Base-by-base conservation (phyloP, 2,888 invertebrate genomes). In the Drosophila pegasa region DNA sequence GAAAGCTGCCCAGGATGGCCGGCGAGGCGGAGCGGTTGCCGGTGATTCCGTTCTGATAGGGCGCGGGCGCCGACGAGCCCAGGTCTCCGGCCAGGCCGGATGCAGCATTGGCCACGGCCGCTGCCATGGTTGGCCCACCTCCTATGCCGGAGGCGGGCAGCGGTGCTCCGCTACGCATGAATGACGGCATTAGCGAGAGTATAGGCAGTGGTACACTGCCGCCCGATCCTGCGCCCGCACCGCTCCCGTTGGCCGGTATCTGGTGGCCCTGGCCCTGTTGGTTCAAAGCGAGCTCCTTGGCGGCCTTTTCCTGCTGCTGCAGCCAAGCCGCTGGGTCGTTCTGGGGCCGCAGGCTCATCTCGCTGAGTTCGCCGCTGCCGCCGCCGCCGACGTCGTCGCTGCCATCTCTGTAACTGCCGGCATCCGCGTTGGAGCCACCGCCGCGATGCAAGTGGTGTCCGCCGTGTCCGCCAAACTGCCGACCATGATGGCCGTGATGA, bases 161-260 rank as follows among this genome's bases (percentile, higher is more conserved):
- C 20, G 90, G 89, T 16, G 90, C 90, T 50, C 92, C 91, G 55
- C 81, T 82, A 69, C 91, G 91, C 92, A 96, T 96, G 93, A 97
- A 96, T 87, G 95, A 94, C 87, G 96, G 96, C 93, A 96, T 94
- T 83, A 96, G 94, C 85, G 95, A 94, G 88, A 95, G 94, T 92
- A 94, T 95, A 88, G 95, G 95, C 90, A 94, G 94, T 72, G 94
- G 94, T 80, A 94, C 94, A 71, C 94, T 78, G 70, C 89, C 79
- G 6, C 86, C 89, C 12, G 82, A 48, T 20, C 70, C 80, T 25
- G 88, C 74, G 14, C 84, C 82, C 22, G 52, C 62, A 48, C 63
- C 37, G 52, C 57, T 52, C 16, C 69, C 75, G 33, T 78, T 75
- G 41, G 65, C 71, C 50, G 61, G 67, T 63, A 67, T 9, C 80